Evolutionary conservation across 1,140 invertebrate species (phyloP).

Genomic region (Leptinotarsa texana): DNA sequence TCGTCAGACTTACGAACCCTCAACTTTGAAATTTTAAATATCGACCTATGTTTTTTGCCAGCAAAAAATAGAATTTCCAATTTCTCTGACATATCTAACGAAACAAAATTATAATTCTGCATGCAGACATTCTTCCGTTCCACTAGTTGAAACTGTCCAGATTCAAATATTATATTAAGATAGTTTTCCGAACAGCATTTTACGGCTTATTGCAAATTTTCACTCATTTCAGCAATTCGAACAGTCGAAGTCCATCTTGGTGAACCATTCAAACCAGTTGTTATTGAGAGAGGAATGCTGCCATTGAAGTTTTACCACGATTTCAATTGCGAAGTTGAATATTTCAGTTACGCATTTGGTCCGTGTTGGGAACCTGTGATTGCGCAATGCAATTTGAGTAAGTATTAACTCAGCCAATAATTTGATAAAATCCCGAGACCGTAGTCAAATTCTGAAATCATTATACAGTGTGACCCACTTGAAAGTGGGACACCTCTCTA

Average conservation of each 20-base stretch:
- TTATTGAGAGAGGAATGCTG: conserved; percentile 86
- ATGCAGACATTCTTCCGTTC: too few species aligned
- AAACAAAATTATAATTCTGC: too few species aligned
- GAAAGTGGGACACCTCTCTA: too few species aligned
- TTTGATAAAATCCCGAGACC: too few species aligned
- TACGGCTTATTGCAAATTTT: not conserved
- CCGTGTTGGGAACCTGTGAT: conserved; percentile 99
- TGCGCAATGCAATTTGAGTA: conserved; percentile 89
- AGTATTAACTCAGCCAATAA: conserved; percentile 44
- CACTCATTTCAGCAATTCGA: conserved; percentile 64
- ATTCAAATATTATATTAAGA: too few species aligned
- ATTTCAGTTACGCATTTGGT: conserved; percentile 91
- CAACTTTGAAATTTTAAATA: not conserved
- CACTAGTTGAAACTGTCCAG: too few species aligned
- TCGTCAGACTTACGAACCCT: too few species aligned
- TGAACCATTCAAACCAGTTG: conserved; percentile 72
- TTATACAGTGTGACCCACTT: too few species aligned
- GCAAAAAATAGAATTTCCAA: too few species aligned
- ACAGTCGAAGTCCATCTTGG: conserved; percentile 74
- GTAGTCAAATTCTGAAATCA: too few species aligned
- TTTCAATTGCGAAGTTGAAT: conserved; percentile 90
- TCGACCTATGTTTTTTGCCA: not conserved
- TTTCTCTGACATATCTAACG: too few species aligned
- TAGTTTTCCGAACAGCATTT: too few species aligned
- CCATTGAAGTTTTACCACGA: conserved; percentile 97